Evolutionary conservation across 2,113 vertebrate species (phyloP).

Genomic region (Ptyas mucosa): DNA sequence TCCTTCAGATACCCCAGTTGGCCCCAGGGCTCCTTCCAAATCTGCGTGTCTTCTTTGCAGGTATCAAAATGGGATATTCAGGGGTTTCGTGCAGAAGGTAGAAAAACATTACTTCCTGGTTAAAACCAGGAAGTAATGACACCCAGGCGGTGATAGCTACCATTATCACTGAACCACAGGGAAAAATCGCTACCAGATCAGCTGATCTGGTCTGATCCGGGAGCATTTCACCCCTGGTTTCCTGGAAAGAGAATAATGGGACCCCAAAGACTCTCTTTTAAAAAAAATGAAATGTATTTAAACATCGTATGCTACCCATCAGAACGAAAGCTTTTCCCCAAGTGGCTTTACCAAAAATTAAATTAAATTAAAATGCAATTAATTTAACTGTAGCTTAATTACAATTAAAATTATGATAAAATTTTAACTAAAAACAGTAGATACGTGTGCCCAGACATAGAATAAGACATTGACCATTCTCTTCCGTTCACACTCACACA

Average conservation of each 20-base stretch:
- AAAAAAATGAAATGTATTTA: background rate
- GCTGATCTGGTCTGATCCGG: too few relatives aligned
- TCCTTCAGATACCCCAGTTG: background rate
- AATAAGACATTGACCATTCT: background rate
- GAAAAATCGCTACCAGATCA: too few relatives aligned
- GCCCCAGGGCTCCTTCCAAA: background rate
- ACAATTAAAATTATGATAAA: background rate
- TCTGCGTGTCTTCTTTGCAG: background rate
- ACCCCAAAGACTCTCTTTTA: background rate
- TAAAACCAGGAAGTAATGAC: too few relatives aligned
- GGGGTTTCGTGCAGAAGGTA: background rate
- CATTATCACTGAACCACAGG: too few relatives aligned
- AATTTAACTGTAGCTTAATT: background rate
- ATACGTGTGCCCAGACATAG: background rate
- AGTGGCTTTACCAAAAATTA: background rate
- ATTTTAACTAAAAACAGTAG: background rate
- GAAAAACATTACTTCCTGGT: too few relatives aligned
- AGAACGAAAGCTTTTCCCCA: background rate
- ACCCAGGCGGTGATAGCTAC: too few relatives aligned
- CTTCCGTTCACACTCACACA: background rate
- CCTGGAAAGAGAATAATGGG: background rate
- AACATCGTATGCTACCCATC: background rate
- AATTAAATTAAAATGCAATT: background rate
- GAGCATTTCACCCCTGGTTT: background rate
- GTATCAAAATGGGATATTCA: background rate